phyloP scores from a whole-genome alignment of 1,140 invertebrate genomes.

The Drosophila pandora region DNA sequence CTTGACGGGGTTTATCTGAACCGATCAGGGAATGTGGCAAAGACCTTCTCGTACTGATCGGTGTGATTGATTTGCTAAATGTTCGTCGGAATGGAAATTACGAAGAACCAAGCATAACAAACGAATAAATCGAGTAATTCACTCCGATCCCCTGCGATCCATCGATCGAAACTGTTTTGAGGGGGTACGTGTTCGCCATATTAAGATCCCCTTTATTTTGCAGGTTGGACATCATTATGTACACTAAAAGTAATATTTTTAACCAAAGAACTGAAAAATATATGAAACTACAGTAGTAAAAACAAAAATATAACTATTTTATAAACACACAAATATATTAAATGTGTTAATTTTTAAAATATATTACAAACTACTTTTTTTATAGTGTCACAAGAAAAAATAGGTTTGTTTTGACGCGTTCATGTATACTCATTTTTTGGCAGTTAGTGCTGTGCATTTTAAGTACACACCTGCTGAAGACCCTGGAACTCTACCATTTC shows the following conservation, averaged over 20 bases:
- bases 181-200: constrained; percentile 54
- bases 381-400: not conserved
- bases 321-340: not conserved
- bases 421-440: constrained; percentile 46
- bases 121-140: constrained; percentile 59
- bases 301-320: not conserved
- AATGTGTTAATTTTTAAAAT: no score
- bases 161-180: constrained; percentile 59
- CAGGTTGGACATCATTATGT: constrained; percentile 26
- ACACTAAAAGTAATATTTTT: not conserved
- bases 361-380: not conserved
- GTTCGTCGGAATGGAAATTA: constrained; percentile 69
- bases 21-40: constrained; percentile 62
- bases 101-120: constrained; percentile 59
- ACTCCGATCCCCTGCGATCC: constrained; percentile 40
- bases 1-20: constrained; percentile 64
- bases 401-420: constrained; percentile 2
- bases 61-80: constrained; percentile 72
- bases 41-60: constrained; percentile 54
- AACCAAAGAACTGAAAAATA: not conserved
- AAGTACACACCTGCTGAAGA: constrained; percentile 68
- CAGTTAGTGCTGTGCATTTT: constrained; percentile 70
- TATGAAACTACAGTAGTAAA: not conserved
- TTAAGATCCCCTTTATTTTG: constrained; percentile 25
- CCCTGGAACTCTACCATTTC: constrained; percentile 55